These are phyloP conservation scores for Drosophila navojoa DNA, from an alignment of 1,140 invertebrate species.

Conservation along the genomic window DNA sequence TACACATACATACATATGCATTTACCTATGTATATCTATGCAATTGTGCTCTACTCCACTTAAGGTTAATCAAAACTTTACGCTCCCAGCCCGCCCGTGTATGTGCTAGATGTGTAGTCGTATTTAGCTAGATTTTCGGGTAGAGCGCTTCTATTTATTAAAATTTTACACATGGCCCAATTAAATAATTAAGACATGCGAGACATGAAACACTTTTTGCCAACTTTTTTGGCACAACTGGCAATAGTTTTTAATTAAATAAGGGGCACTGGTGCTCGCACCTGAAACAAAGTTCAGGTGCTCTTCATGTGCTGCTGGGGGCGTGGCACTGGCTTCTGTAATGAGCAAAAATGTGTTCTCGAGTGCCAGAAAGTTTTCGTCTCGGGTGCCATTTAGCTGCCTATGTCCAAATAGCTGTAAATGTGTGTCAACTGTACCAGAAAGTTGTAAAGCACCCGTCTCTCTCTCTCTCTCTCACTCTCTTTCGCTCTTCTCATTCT, in stretches of 20 bases:
- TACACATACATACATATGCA: background rate
- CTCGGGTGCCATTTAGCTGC: constrained; percentile 59
- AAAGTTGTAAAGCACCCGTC: background rate
- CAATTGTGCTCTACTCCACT: constrained; percentile 42
- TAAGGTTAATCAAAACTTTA: constrained; percentile 69
- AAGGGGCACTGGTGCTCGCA: constrained; percentile 49
- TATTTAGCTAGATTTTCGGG: constrained; percentile 8
- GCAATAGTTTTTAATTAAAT: constrained; percentile 76
- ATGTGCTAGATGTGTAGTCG: no score
- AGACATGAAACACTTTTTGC: constrained; percentile 27
- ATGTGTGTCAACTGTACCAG: constrained; percentile 63
- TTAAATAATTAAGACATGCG: constrained; percentile 73
- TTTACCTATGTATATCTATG: background rate
- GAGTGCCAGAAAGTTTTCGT: constrained; percentile 54
- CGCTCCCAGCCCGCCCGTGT: background rate
- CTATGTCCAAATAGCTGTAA: constrained; percentile 45
- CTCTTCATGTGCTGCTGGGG: constrained; percentile 24
- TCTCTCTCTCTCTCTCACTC: background rate
- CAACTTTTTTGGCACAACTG: constrained; percentile 39
- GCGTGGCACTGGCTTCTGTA: constrained; percentile 40
- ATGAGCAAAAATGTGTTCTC: constrained; percentile 31
- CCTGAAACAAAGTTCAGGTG: constrained; percentile 19
- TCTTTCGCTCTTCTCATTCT: constrained; percentile 2
- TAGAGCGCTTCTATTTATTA: constrained; percentile 60
- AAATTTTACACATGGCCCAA: constrained; percentile 74